Evolutionary conservation across 2,888 invertebrate species (phyloP).

Genomic region (Sinohyriopsis cumingii): DNA sequence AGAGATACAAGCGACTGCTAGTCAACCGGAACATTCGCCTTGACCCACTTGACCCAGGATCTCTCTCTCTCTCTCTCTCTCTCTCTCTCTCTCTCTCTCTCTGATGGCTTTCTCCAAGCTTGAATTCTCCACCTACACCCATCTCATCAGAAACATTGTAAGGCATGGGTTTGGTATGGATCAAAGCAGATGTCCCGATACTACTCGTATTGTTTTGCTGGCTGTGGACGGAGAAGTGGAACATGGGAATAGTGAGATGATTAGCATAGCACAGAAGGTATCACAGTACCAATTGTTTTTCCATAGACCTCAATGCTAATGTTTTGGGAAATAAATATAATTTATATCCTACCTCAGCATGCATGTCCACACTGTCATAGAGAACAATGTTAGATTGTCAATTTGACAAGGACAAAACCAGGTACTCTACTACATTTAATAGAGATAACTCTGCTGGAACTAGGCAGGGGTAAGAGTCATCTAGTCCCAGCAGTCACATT

Average conservation of each 20-base stretch:
- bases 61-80: too few relatives aligned
- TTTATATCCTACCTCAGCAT: too few relatives aligned
- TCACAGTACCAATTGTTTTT: too few relatives aligned
- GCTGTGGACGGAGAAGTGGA: conserved; percentile 34
- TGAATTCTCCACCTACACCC: conserved; percentile 24
- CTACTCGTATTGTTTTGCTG: conserved; percentile 28
- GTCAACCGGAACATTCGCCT: conserved; percentile 26
- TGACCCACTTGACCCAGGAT: conserved; percentile 14
- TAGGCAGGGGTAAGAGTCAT: too few relatives aligned
- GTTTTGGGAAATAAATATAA: too few relatives aligned
- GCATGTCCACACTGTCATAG: too few relatives aligned
- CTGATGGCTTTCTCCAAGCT: conserved; percentile 26
- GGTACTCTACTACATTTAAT: too few relatives aligned
- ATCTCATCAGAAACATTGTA: conserved; percentile 29
- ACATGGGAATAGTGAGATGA: conserved; percentile 11
- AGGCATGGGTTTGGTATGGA: conserved; percentile 25
- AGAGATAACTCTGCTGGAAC: too few relatives aligned
- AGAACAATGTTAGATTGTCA: too few relatives aligned
- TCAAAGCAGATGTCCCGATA: conserved; percentile 26
- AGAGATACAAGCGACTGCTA: conserved; percentile 38
- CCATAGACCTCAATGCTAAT: too few relatives aligned
- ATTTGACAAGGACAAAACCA: too few relatives aligned
- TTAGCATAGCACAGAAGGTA: conserved; percentile 21
- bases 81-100: conserved; percentile 2
- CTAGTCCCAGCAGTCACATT: too few relatives aligned